Evolutionary conservation across 2,888 invertebrate species (phyloP).

Genomic region (Nomada fucata): DNA sequence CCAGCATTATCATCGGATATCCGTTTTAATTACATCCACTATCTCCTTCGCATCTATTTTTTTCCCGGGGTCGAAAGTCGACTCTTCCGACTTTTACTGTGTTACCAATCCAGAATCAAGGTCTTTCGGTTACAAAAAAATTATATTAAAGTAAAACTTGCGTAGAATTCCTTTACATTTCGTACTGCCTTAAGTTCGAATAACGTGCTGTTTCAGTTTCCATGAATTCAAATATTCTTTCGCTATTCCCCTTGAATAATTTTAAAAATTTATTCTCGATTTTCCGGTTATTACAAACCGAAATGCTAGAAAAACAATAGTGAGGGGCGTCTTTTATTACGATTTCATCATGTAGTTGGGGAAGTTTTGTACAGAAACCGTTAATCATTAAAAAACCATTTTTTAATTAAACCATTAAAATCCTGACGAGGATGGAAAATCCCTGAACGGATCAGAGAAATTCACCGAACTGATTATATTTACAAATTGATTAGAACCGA

Average conservation of each 20-base stretch:
- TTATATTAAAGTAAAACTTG: too few species aligned
- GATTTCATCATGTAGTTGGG: neutral
- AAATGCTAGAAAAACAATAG: too few species aligned
- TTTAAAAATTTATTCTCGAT: too few species aligned
- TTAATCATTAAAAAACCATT: neutral
- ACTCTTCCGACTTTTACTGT: neutral
- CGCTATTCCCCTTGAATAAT: too few species aligned
- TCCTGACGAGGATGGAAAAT: neutral
- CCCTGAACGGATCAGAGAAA: neutral
- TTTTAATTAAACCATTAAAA: neutral
- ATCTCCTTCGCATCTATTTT: constrained; percentile 36
- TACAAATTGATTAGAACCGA: constrained; percentile 14
- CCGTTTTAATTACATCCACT: constrained; percentile 29
- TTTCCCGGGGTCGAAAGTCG: constrained; percentile 45
- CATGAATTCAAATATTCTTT: too few species aligned
- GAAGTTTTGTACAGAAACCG: neutral
- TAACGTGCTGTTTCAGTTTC: too few species aligned
- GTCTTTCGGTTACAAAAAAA: too few species aligned
- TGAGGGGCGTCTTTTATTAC: neutral
- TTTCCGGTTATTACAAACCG: too few species aligned
- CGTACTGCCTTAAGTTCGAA: too few species aligned
- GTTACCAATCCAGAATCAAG: too few species aligned
- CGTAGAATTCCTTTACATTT: too few species aligned
- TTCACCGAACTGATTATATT: neutral
- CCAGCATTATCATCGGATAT: constrained; percentile 30